Evolutionary conservation across 2,797 vertebrate genomes (phyloP), one percentile per base, ranked within the genome.

Genomic region (Sardinella longiceps): DNA sequence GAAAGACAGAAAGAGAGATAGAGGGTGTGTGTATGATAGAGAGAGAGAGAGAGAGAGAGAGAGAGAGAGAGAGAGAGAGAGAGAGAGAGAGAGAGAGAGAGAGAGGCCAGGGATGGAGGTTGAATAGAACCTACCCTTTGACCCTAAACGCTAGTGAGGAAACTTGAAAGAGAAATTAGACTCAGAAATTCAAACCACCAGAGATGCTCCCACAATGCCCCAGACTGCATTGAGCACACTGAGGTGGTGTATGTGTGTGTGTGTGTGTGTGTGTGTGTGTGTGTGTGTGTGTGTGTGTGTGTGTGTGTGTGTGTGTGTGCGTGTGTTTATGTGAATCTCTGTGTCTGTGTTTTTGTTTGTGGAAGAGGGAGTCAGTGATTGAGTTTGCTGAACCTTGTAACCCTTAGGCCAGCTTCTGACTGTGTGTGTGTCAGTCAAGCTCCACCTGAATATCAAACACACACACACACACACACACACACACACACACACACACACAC

Each of bases 301-400:
- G 48, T 53, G 51, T 53, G 4, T 53, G 51, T 53, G 51, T 28
- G 58, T 63, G 58, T 20, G 6, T 20, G 58, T 63, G 23, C 14
- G 48, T 51, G 48, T 51, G 48, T 51, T 5, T 51, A 14, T 51
- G 48, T 51, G 48, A 6, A 14, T 51, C 2, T 53, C 2, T 53
- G 51, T 53, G 2, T 53, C 1, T 53, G 51, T 53, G n/a, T 53
- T 12, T 53, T 5, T 51, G 48, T 53, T 5, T 53, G 4, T 53
- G 51, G 7, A 12, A 14, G 48, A 30, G 25, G 25, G 25, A 30
- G 63, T 37, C 30, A 70, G 12, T 18, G 30, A 18, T 70, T 70
- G 66, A 37, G 30, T 70, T 37, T 70, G 63, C 14, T 33, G 70
- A 37, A 77, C 70, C 70, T 43, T 39, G 66, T 74, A 39, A 74